Base-by-base conservation (phyloP, 2,888 invertebrate genomes). In the Drosophila leonis region DNA sequence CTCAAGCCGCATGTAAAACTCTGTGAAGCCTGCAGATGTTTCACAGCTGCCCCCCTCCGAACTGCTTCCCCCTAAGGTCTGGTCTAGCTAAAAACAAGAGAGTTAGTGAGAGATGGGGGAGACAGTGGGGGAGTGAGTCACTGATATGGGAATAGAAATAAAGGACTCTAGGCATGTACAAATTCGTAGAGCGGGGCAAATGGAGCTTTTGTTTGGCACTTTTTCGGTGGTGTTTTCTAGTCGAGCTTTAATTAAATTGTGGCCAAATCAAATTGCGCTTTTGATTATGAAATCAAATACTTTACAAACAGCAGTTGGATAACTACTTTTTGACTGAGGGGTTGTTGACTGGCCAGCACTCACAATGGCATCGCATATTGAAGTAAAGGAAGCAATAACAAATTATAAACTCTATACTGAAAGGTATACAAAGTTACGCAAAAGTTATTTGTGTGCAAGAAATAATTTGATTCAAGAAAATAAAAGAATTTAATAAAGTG, bases 211-310 rank as follows among this genome's bases (percentile, higher is more conserved):
- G 46, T 48, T 29, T 18, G 13, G 44, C 59, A 29, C 1, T 39
- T 29, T 39, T 59, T 59, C n/a, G 55, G 79, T n/a, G 60, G 63
- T 74, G 64, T 44, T 48, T 42, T 42, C 24, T 20, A 55, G 48
- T 52, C 41, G 39, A 35, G 60, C 66, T 67, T 65, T 74, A 80
- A 81, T 80, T 80, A 80, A 75, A 81, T 69, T 78, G 69, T 64
- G 52, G 62, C 56, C 67, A 72, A 72, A 72, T 79, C 67, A 78
- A 88, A 85, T 83, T 81, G 82, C 60, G 71, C 66, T 61, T 78
- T 70, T 82, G 56, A 65, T 78, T 80, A 64, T 66, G 80, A 83
- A 83, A 83, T 78, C 54, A 56, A 80, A 86, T 86, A 88, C 44
- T 66, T 70, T 65, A 24, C 55, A 48, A 10, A 18, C 13, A 24